phyloP scores from a whole-genome alignment of 1,140 invertebrate species.

The Leptinotarsa lineolata region DNA sequence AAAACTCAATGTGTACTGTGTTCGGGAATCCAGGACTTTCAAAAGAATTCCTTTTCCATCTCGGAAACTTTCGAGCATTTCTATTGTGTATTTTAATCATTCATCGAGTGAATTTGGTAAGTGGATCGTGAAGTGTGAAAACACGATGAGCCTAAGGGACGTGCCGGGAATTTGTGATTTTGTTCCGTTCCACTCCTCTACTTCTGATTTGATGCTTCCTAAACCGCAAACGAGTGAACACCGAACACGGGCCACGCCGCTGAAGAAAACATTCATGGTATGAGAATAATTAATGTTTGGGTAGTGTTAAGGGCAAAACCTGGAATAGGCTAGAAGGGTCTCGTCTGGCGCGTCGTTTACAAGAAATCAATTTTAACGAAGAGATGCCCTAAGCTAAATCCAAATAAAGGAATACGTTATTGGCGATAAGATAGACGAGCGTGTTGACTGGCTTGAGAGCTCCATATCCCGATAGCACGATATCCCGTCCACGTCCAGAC shows the following conservation, averaged over 20 bases:
- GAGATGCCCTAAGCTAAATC: constrained; percentile 42
- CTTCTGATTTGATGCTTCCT: constrained; percentile 5
- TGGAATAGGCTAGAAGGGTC: constrained; percentile 27
- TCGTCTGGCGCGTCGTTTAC: constrained; percentile 40
- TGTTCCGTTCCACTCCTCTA: not conserved
- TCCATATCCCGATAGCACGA: constrained; percentile 17
- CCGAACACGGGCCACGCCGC: not conserved
- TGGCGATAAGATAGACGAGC: constrained; percentile 49
- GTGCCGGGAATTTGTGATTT: not conserved
- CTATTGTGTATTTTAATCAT: constrained; percentile 4
- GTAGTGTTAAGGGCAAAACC: constrained; percentile 40
- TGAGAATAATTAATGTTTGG: constrained; percentile 53
- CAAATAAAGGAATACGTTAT: constrained; percentile 49
- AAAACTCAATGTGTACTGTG: too few species aligned
- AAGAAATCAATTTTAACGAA: constrained; percentile 52
- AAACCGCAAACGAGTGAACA: constrained; percentile 7
- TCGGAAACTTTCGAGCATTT: not conserved
- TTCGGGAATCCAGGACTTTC: too few species aligned
- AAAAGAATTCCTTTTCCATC: not conserved
- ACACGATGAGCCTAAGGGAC: not conserved
- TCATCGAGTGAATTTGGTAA: constrained; percentile 6
- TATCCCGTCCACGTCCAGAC: constrained; percentile 13
- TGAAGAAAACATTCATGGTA: constrained; percentile 49
- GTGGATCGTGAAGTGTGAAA: constrained; percentile 7
- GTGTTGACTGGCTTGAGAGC: constrained; percentile 21